Evolutionary conservation across 2,113 vertebrate species (phyloP).

Genomic region (Dromiciops gliroides): DNA sequence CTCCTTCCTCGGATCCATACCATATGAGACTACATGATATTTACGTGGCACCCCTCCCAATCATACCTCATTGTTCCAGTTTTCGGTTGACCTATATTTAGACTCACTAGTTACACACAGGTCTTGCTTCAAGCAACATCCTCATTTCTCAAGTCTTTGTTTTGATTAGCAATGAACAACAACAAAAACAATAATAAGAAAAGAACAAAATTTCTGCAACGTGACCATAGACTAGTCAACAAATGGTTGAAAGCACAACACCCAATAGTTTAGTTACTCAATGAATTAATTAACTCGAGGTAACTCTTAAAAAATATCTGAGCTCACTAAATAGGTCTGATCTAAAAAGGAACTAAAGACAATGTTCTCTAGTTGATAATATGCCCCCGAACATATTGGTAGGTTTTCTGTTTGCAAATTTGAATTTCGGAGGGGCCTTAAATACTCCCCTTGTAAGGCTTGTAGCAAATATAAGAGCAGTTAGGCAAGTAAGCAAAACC

Average conservation of each 20-base stretch:
- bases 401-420: conserved; percentile 7
- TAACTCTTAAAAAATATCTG: background rate
- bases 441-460: background rate
- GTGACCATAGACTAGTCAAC: conserved; percentile 5
- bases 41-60: conserved; percentile 38
- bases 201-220: conserved; percentile 29
- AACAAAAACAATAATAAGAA: conserved; percentile 28
- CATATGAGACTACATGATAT: background rate
- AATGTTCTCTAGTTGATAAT: conserved; percentile 19
- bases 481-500: background rate
- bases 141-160: conserved; percentile 57
- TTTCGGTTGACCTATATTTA: conserved; percentile 67
- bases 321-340: background rate
- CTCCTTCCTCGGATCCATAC: background rate
- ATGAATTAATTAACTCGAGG: conserved; percentile 33
- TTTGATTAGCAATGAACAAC: conserved; percentile 17
- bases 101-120: background rate
- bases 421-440: background rate
- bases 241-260: conserved; percentile 14
- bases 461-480: conserved; percentile 3
- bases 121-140: conserved; percentile 46
- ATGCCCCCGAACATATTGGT: background rate
- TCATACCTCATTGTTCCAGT: conserved; percentile 34
- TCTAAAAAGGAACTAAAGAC: background rate
- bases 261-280: background rate